Evolutionary conservation across 2,797 vertebrate genomes (phyloP).

Genomic region (Pangasius larnaudii): DNA sequence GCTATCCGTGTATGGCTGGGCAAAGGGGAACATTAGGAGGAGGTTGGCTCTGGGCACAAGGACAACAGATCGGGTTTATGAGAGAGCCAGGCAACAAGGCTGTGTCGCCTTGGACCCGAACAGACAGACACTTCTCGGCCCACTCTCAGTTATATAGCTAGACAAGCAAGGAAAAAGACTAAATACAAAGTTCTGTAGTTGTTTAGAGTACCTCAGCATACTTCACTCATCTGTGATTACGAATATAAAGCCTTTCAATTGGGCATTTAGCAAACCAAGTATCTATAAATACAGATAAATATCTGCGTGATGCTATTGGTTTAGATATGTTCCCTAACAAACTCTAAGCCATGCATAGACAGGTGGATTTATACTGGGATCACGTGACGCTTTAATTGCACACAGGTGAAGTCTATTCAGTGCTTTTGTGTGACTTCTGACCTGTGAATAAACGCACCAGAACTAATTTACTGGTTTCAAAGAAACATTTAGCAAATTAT

Average conservation of each 20-base stretch:
- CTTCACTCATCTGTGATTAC: neutral
- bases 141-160: slow-evolving; percentile 27
- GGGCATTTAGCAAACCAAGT: neutral
- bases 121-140: slow-evolving; percentile 36
- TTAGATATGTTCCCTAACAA: neutral
- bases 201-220: neutral
- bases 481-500: neutral
- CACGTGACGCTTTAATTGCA: neutral
- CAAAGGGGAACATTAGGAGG: slow-evolving; percentile 46
- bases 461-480: neutral
- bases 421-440: neutral
- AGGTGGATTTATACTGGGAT: neutral
- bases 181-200: neutral
- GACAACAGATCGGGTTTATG: slow-evolving; percentile 69
- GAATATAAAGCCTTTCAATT: neutral
- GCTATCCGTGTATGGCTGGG: slow-evolving; percentile 44
- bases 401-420: neutral
- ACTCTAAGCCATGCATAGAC: neutral
- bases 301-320: neutral
- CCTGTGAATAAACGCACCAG: neutral
- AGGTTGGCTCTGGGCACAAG: slow-evolving; percentile 71
- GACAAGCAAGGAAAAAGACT: neutral
- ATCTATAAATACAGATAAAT: neutral
- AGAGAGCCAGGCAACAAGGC: slow-evolving; percentile 71
- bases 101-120: slow-evolving; percentile 54